These are phyloP conservation scores for Gymnodraco acuticeps DNA, from an alignment of 2,797 vertebrate species.

Conservation along the genomic window DNA sequence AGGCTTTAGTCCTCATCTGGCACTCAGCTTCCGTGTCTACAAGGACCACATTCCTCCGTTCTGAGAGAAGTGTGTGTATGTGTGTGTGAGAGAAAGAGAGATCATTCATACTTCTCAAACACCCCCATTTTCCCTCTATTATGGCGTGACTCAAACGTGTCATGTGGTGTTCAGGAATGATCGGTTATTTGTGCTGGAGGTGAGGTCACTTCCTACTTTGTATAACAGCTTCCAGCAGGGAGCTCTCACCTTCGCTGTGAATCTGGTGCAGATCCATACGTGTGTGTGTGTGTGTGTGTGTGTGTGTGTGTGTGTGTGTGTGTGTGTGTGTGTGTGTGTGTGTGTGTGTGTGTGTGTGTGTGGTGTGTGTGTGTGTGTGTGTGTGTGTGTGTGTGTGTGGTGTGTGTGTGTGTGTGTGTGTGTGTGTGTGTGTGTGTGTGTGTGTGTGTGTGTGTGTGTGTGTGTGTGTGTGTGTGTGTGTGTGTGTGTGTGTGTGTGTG, in stretches of 20 bases:
- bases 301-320: background rate
- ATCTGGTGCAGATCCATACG: constrained; percentile 30
- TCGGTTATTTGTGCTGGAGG: constrained; percentile 35
- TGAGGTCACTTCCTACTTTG: constrained; percentile 71
- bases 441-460: no score
- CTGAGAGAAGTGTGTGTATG: constrained; percentile 21
- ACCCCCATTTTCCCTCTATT: background rate
- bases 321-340: no score
- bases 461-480: constrained; percentile 5
- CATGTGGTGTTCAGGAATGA: constrained; percentile 36
- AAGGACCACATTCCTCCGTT: constrained; percentile 37
- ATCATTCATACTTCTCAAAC: constrained; percentile 12
- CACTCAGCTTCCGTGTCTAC: constrained; percentile 41
- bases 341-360: background rate
- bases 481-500: no score
- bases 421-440: constrained; percentile 5
- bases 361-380: no score
- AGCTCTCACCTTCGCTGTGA: constrained; percentile 39
- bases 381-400: background rate
- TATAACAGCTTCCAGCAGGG: constrained; percentile 49
- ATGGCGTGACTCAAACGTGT: constrained; percentile 27
- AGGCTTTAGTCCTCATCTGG: constrained; percentile 64
- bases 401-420: no score
- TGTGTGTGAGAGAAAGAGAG: background rate
- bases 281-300: background rate